Base-by-base conservation (phyloP, 2,113 vertebrate genomes). In the Dascyllus trimaculatus region DNA sequence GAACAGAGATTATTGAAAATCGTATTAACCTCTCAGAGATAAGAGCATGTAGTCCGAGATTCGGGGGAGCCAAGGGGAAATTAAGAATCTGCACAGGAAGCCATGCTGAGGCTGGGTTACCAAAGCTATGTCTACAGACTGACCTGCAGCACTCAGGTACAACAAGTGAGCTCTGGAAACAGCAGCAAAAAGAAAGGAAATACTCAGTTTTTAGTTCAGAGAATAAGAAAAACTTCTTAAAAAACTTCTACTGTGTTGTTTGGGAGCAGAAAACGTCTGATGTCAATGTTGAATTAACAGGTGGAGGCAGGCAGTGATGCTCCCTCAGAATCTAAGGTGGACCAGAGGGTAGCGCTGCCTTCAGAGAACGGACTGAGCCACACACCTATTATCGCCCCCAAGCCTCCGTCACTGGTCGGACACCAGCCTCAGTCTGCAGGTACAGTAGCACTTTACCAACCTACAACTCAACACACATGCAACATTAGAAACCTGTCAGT, bases 331-430 rank as follows among this genome's bases (percentile, higher is more conserved):
- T 92, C 95, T 3, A 96, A 95, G 17, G 94, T 68, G 84, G 97
- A 98, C 71, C 92, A 95, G 32, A 94, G 90, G 78, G 85, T 92
- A 54, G 90, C 94, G 2, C 67, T 94, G 52, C 97, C 97, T 22
- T 94, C 97, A 59, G 98, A 99, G 92, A 99, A 99, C 14, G 98
- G 98, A 29, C 92, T 97, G 73, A 97, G 93, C 86, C 95, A 93
- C 82, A 94, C 95, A 11, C 92, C 96, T 40, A 93, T 96, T 14
- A 93, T 96, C 40, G 86, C 95, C 14, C 96, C 96, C 0, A 99
- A 97, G 76, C 95, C 96, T 4, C 94, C 96, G 0, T 95, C 96
- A 2, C 93, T 97, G 80, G 94, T 93, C 66, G 92, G 94, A 40
- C 96, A 96, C 67, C 97, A 94, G 78, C 95, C 97, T 6, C 96